Evolutionary conservation across 1,140 invertebrate species (phyloP), one percentile per base, ranked within the genome.

Genomic region (Ruditapes philippinarum): DNA sequence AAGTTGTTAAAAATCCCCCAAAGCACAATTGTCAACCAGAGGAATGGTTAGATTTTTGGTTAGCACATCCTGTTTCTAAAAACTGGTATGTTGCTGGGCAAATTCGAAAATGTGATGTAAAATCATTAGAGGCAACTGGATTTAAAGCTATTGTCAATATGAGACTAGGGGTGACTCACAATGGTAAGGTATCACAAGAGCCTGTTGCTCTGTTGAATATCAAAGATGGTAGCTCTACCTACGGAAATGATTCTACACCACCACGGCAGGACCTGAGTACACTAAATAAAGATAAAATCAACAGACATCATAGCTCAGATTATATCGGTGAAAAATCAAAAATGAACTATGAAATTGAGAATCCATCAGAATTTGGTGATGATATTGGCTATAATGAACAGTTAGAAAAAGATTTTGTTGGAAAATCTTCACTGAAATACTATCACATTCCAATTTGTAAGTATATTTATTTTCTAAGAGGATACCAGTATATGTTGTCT

Each of bases 361-460:
- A 95, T 79, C 33, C 76, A 28, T 90, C 88, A 19, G 94, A 95
- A 85, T 95, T 94, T 92, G 94, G 94, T 45, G 94, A 95, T 91
- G 93, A 93, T 38, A 91, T 94, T 60, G 94, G 94, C 0, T 95
- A 94, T 65, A 94, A 94, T 89, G 92, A 93, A 89, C 51, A 84
- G 2, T 17, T 90, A 5, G 92, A 94, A 81, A 90, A 73, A 70
- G 38, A 91, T 42, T 36, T 83, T 51, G 89, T 94, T 28, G 36
- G 87, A 51, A 90, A 92, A 2, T 89, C 81, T 22, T 51, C 88
- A 28, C 60, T 94, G 38, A 62, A 91, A 33, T 94, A 94, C 84
- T 91, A 92, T n/a, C 92, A 92, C 65, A 78, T 94, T 57, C 93
- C 94, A 57, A 73, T 94, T 22, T 81, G 93, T 94, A 90, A 91